Conservation (phyloP, 2,888 invertebrate genomes). For the Alloscopus bannaensis region DNA sequence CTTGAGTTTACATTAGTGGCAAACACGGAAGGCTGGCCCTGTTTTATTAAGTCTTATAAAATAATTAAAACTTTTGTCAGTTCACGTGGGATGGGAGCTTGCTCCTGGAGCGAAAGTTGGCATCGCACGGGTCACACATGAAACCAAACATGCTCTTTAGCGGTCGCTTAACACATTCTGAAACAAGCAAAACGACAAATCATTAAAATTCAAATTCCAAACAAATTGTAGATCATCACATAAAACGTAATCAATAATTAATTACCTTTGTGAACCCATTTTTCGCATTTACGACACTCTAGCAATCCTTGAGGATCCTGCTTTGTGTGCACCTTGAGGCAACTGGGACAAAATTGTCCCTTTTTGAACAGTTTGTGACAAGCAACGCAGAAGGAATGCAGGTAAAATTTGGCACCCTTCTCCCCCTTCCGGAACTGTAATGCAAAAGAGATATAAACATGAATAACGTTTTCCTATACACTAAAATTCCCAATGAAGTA, state of each 20-base stretch:
- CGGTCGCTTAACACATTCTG: conserved; percentile 70
- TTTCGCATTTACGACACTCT: conserved; percentile 78
- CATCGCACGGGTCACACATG: conserved; percentile 72
- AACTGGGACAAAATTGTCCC: conserved; percentile 84
- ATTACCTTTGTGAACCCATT: conserved; percentile 78
- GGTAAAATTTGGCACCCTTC: conserved; percentile 77
- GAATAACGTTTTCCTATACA: too few species aligned
- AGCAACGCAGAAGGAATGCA: conserved; percentile 81
- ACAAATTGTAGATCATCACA: neutral
- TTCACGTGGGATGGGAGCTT: conserved; percentile 67
- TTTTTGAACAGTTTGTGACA: conserved; percentile 83
- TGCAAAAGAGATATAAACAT: conserved; percentile 74
- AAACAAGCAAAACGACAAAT: conserved; percentile 12
- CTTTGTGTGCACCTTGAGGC: conserved; percentile 80
- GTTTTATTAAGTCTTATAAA: neutral
- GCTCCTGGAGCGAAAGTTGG: conserved; percentile 65
- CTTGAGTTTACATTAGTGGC: too few species aligned
- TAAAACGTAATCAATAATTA: neutral
- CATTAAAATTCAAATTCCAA: neutral
- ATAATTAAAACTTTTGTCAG: conserved; percentile 6
- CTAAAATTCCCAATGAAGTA: conserved; percentile 4
- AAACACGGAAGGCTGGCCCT: too few species aligned
- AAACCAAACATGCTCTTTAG: conserved; percentile 71
- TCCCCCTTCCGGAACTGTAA: conserved; percentile 77
- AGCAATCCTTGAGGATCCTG: conserved; percentile 76